Conservation (phyloP, 1,140 invertebrate species). For the Sarcophaga peregrina region DNA sequence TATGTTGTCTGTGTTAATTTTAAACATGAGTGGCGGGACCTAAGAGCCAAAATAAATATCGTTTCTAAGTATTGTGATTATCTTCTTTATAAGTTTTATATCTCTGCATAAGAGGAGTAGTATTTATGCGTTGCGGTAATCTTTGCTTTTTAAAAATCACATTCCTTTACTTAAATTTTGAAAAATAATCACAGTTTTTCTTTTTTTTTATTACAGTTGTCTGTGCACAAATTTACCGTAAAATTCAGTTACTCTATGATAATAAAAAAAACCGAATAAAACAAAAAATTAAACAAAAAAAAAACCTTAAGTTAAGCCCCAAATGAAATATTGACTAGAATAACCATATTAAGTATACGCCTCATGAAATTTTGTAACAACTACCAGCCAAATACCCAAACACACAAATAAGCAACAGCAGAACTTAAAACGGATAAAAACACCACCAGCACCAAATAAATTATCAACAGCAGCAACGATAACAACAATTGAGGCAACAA, state of each 20-base stretch:
- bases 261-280: not conserved
- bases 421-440: not conserved
- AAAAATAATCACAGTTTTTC: too few species aligned
- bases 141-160: not conserved
- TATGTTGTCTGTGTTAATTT: too few species aligned
- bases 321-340: constrained; percentile 15
- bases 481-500: not conserved
- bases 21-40: too few species aligned
- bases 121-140: too few species aligned
- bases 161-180: not conserved
- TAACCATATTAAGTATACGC: constrained; percentile 22
- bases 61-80: too few species aligned
- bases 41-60: too few species aligned
- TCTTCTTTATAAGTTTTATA: too few species aligned
- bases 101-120: too few species aligned
- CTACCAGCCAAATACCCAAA: not conserved
- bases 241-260: too few species aligned
- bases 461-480: not conserved
- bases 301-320: not conserved
- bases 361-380: constrained; percentile 5
- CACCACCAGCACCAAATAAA: not conserved
- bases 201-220: too few species aligned
- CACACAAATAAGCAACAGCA: not conserved
- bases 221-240: too few species aligned
- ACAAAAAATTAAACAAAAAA: not conserved